These are phyloP conservation scores for Papilio polytes DNA, from an alignment of 1,140 invertebrate species.

Conservation along the genomic window DNA sequence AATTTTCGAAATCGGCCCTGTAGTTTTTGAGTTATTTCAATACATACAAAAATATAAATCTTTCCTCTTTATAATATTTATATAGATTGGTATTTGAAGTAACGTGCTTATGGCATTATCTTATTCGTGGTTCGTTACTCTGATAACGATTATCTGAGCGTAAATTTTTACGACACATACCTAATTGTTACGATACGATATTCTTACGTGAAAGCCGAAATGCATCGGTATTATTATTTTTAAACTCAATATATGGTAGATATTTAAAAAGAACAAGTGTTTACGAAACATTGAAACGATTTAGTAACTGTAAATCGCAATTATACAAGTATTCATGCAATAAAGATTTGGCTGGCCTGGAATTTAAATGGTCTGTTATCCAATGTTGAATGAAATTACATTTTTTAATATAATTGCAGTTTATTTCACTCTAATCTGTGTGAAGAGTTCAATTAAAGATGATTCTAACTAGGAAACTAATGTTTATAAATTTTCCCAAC, in stretches of 20 bases:
- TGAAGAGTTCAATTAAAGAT: background rate
- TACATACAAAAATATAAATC: too few relatives aligned
- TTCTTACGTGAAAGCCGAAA: background rate
- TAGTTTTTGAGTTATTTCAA: too few relatives aligned
- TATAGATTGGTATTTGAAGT: background rate
- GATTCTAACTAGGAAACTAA: background rate
- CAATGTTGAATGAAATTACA: background rate
- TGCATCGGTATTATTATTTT: too few relatives aligned
- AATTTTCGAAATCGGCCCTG: too few relatives aligned
- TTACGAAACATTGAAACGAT: conserved; percentile 15
- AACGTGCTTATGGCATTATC: conserved; percentile 17
- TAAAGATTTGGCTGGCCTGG: conserved; percentile 17
- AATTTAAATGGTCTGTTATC: conserved; percentile 7
- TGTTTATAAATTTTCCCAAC: background rate
- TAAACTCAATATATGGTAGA: too few relatives aligned
- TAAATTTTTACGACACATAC: conserved; percentile 28
- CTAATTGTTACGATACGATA: background rate
- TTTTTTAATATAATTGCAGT: background rate
- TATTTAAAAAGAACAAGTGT: background rate
- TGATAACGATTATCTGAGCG: conserved; percentile 26
- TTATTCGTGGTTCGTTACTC: conserved; percentile 8
- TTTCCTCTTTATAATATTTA: too few relatives aligned
- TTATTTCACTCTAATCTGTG: background rate
- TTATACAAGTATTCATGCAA: background rate
- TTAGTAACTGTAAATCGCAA: conserved; percentile 6